Conservation (phyloP, 1,140 invertebrate species). For the Drosophila sp. region DNA sequence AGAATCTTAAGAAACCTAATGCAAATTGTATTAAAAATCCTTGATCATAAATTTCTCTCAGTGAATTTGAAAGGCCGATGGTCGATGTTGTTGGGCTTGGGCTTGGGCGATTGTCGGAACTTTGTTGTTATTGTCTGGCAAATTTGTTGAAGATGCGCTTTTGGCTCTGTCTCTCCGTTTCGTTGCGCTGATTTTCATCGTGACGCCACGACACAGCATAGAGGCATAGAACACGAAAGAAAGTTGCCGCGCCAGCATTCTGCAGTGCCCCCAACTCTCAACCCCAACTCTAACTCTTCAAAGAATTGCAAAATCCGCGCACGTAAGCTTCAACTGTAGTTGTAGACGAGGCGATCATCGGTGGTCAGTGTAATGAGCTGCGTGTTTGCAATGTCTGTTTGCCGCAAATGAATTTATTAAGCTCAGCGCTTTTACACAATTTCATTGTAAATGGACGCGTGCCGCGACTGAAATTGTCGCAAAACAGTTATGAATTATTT, state of each 20-base stretch:
- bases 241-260: slow-evolving; percentile 71
- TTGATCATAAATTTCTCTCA: neutral
- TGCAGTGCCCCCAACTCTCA: slow-evolving; percentile 32
- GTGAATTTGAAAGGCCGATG: slow-evolving; percentile 1
- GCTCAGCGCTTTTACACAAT: slow-evolving; percentile 72
- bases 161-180: slow-evolving; percentile 31
- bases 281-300: slow-evolving; percentile 19
- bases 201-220: slow-evolving; percentile 65
- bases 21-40: too few species aligned
- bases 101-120: slow-evolving; percentile 42
- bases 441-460: slow-evolving; percentile 79
- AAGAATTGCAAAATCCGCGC: slow-evolving; percentile 68
- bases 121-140: slow-evolving; percentile 53
- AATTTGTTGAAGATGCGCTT: slow-evolving; percentile 76
- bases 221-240: slow-evolving; percentile 73
- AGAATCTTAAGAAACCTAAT: too few species aligned
- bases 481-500: slow-evolving; percentile 82
- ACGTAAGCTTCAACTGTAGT: slow-evolving; percentile 57
- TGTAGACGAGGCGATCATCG: slow-evolving; percentile 1
- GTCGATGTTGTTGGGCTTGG: slow-evolving; percentile 11
- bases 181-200: slow-evolving; percentile 77
- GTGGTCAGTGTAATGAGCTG: slow-evolving; percentile 61
- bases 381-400: slow-evolving; percentile 65
- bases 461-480: slow-evolving; percentile 78
- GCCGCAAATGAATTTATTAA: slow-evolving; percentile 79